Conservation (phyloP, 2,113 vertebrate species). For the Tretioscincus oriximinensis region DNA sequence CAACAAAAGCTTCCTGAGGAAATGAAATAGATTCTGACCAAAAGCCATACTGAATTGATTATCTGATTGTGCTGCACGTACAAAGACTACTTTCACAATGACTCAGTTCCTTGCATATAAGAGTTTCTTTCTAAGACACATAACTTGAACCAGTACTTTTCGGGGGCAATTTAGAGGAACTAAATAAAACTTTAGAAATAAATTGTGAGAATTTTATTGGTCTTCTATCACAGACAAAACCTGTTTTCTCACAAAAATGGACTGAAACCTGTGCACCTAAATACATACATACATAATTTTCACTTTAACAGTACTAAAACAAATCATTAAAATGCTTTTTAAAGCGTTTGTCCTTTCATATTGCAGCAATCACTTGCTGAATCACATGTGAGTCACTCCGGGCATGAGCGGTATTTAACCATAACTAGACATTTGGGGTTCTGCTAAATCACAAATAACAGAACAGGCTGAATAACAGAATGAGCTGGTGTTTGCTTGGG, state of each 20-base stretch:
- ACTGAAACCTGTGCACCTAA: neutral
- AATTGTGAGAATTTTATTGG: neutral
- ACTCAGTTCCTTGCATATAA: no score
- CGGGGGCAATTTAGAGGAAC: no score
- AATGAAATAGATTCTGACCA: no score
- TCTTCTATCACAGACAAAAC: neutral
- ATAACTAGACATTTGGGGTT: neutral
- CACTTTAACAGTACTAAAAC: neutral
- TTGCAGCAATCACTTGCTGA: neutral
- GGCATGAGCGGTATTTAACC: neutral
- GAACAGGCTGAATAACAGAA: neutral
- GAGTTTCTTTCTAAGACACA: no score
- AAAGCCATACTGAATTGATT: no score
- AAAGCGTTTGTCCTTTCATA: neutral
- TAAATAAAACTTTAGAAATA: neutral
- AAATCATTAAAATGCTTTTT: neutral
- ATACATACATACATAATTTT: neutral
- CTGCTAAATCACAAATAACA: neutral
- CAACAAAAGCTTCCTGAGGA: no score
- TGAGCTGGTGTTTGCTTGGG: neutral
- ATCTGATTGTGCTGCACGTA: no score
- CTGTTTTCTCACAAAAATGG: neutral
- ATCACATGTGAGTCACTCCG: slow-evolving; percentile 11
- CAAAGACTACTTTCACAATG: no score
- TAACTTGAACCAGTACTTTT: no score